A percentile compares a stretch with the other conserved stretches of the same genome.
phyloP scores from a whole-genome alignment of 2,888 invertebrate species.

The Sinohyriopsis cumingii region DNA sequence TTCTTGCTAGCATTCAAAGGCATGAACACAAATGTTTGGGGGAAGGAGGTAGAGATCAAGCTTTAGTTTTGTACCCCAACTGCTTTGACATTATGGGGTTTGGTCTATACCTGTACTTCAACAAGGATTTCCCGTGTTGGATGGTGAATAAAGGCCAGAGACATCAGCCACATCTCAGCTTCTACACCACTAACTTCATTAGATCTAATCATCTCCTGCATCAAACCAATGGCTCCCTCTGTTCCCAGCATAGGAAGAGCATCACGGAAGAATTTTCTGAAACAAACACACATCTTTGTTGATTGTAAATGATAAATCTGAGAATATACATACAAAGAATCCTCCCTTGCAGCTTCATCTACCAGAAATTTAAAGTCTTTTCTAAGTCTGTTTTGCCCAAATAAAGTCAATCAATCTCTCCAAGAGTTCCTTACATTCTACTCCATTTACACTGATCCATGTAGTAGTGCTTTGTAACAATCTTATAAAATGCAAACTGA shows the following conservation, averaged over 20 bases:
- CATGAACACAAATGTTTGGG: no score
- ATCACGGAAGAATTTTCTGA: constrained; percentile 84
- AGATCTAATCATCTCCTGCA: constrained; percentile 85
- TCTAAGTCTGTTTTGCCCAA: no score
- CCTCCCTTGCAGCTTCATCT: no score
- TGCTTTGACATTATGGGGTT: neutral
- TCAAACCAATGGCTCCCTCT: constrained; percentile 85
- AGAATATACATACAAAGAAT: neutral
- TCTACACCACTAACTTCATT: constrained; percentile 79
- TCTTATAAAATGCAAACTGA: no score
- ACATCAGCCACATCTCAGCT: constrained; percentile 86
- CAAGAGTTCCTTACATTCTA: no score
- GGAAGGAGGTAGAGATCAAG: no score
- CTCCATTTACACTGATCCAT: no score
- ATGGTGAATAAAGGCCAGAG: constrained; percentile 83
- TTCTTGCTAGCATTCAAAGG: no score
- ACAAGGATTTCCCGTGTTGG: constrained; percentile 73
- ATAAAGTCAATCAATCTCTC: no score
- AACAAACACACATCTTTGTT: constrained; percentile 9
- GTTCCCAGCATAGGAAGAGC: constrained; percentile 91
- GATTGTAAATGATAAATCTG: neutral
- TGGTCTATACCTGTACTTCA: constrained; percentile 68
- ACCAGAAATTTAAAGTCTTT: no score
- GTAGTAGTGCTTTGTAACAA: no score
- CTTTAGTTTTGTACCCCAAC: no score